Evolutionary conservation across 2,113 vertebrate species (phyloP).

Genomic region (Ivindomyrus marchei): DNA sequence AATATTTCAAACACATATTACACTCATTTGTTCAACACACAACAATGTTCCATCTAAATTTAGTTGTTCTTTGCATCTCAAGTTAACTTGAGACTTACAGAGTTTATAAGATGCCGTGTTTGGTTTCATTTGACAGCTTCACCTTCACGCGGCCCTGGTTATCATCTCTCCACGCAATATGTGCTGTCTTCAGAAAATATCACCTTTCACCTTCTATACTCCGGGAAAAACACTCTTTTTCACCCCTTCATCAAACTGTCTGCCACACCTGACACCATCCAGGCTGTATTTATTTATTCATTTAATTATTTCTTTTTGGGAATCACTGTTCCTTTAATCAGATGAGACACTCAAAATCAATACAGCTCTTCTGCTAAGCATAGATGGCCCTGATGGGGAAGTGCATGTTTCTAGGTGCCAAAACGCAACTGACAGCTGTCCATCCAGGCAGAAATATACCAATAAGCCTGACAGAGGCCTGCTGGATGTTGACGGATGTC

Average conservation of each 20-base stretch:
- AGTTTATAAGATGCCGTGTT: neutral
- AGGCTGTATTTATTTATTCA: neutral
- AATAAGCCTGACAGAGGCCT: neutral
- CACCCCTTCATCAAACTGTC: neutral
- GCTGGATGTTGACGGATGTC: neutral
- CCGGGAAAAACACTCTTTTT: neutral
- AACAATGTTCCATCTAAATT: neutral
- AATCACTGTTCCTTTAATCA: neutral
- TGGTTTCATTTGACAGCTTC: neutral
- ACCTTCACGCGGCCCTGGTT: neutral
- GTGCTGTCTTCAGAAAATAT: neutral
- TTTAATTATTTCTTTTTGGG: neutral
- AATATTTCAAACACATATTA: neutral
- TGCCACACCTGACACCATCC: neutral
- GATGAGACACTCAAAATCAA: neutral
- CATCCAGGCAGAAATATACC: neutral
- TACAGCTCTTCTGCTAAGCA: neutral
- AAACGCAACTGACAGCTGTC: neutral
- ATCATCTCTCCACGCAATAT: neutral
- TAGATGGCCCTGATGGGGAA: neutral
- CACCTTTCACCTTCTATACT: neutral
- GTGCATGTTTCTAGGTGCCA: neutral
- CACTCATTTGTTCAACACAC: neutral
- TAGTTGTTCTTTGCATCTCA: neutral
- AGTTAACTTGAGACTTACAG: neutral